Conservation (phyloP, 2,113 vertebrate genomes). For the Dipodomys stephensi region DNA sequence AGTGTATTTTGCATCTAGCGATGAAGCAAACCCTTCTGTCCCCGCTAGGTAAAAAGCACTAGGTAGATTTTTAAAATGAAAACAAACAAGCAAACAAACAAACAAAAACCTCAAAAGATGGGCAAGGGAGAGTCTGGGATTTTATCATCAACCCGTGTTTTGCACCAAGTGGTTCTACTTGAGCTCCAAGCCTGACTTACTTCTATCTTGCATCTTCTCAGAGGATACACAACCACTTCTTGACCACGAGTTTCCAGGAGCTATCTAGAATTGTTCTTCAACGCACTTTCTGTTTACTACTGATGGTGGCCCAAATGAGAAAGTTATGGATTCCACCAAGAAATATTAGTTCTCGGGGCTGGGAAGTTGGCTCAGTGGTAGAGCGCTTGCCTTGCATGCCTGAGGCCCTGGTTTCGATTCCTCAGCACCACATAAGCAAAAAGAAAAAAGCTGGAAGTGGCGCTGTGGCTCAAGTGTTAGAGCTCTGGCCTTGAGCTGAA, state of each 20-base stretch:
- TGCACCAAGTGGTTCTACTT: no score
- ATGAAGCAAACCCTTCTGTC: neutral
- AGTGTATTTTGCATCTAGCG: neutral
- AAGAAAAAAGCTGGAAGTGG: no score
- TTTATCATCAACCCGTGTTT: rapidly evolving
- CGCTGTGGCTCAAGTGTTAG: no score
- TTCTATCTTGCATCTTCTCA: rapidly evolving
- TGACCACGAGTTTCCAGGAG: neutral
- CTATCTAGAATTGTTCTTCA: neutral
- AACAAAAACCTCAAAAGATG: neutral
- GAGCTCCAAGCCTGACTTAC: neutral
- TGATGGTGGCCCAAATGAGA: neutral
- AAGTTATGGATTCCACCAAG: neutral
- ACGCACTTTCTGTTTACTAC: neutral
- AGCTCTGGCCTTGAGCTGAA: no score
- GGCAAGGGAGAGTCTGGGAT: rapidly evolving
- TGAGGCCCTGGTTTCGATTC: no score
- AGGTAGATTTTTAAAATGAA: neutral
- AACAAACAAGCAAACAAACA: neutral
- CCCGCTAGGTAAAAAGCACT: neutral
- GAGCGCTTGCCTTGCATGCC: no score
- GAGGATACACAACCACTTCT: neutral
- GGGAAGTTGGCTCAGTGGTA: no score
- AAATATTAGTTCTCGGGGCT: neutral
- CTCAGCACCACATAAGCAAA: no score